Evolutionary conservation across 1,140 invertebrate species (phyloP), one percentile per base, ranked within the genome.

Genomic region (Adelges cooleyi): DNA sequence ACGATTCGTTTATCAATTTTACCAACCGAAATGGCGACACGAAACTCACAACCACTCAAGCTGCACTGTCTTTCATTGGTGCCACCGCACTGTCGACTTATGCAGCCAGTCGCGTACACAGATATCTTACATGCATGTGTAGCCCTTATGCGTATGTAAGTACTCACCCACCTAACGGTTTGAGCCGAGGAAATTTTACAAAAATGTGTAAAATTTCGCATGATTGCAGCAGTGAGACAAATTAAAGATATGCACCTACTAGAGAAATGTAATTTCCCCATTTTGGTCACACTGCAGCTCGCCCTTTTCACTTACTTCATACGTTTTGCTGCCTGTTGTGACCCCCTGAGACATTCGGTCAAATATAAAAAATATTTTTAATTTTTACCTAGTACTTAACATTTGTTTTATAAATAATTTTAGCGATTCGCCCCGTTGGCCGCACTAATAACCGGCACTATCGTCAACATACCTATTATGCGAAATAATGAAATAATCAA

Each of bases 11-110:
- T 0, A 36, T 62, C 15, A 62, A 62, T 22, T 48, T 33, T 22
- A 62, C 42, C 3, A 46, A 62, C 27, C 56, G 56, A 22, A 62
- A 62, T 17, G 56, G 56, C 5, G 25, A 62, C 23, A 62, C 42
- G 11, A 27, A 62, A 27, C 10, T 33, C 0, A 48, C 11, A 29
- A 22, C 27, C 20, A n/a, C 5, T 29, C 20, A 25, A 33, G 27
- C 33, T 8, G 42, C 23, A 15, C 3, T 44, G 22, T 33, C n/a
- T 1, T 2, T 48, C n/a, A 20, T 46, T 11, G 13, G 23, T n/a
- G 42, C 56, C 17, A 62, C 56, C 11, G 9, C 5, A 48, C 15
- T 20, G 15, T 62, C 56, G 4, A 62, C 56, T 15, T n/a, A 29
- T 1, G 42, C 56, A 15, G 56, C 56, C 18, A 27, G 13, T 62